Base-by-base conservation (phyloP, 2,888 invertebrate genomes). In the Erynnis tages region DNA sequence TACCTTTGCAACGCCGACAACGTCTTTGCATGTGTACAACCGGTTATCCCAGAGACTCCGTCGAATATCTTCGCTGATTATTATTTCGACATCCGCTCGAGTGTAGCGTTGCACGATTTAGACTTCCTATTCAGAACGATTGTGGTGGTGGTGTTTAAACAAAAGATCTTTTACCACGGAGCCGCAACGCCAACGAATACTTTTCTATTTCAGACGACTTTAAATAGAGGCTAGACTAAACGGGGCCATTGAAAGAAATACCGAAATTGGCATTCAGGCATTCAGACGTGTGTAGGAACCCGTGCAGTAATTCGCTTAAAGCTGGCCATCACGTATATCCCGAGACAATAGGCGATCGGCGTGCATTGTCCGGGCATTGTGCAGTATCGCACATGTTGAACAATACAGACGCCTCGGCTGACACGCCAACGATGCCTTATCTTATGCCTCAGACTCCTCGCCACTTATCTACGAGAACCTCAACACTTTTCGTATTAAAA, bases 351-450 rank as follows among this genome's bases (percentile, higher is more conserved):
- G 77, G 61, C 67, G 63, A 66, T 62, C 57, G 62, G 66, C 67
- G 65, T 70, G 73, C 75, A 82, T 78, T 82, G 83, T 84, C 73
- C 76, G 68, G 76, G 77, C 80, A 80, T 84, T 84, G 79, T 83
- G 76, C 75, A 69, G 72, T 77, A 82, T 77, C 77, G 71, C 67
- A 65, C 68, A 69, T 68, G 62, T 73, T 61, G 69, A 73, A 76
- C 70, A 67, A 70, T 57, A 61, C 58, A 58, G 63, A 64, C 65
- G 57, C 55, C 54, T 62, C 61, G 55, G 60, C 58, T 57, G 44
- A 57, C 60, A 56, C 62, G 61, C 61, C 57, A 45, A 19, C 52
- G 49, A 59, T 55, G 55, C 53, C 63, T 63, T 66, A 67, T 66
- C 66, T 63, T 52, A 56, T 61, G 56, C 59, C 60, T 52, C 58